Evolutionary conservation across 2,888 invertebrate species (phyloP).

Genomic region (Tromatobia lineatoria): DNA sequence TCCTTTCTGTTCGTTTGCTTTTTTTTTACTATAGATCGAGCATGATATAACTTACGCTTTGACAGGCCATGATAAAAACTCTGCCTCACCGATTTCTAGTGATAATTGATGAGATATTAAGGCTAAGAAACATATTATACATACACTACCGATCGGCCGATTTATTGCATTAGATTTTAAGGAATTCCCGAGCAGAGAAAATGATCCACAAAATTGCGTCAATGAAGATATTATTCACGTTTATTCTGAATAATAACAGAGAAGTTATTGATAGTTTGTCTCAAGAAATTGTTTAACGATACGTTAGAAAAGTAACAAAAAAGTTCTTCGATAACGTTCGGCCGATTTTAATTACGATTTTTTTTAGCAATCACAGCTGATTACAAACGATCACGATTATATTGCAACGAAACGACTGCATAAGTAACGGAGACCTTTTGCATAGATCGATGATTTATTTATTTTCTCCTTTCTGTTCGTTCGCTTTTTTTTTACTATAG

Average conservation of each 20-base stretch:
- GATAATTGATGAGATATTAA: not conserved
- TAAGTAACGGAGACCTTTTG: conserved; percentile 1
- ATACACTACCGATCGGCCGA: not conserved
- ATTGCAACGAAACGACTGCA: not conserved
- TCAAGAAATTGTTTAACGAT: no score
- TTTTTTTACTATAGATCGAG: not conserved
- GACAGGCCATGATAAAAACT: conserved; percentile 3
- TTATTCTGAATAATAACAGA: no score
- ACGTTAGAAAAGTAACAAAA: no score
- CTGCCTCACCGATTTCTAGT: not conserved
- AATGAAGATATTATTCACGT: no score
- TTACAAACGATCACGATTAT: conserved; percentile 10
- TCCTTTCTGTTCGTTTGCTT: not conserved
- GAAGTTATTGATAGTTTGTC: no score
- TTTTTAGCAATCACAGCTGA: conserved; percentile 25
- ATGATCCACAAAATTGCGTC: no score
- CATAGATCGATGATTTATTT: not conserved
- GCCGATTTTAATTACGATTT: no score
- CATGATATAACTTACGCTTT: conserved; percentile 8
- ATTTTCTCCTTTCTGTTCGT: not conserved
- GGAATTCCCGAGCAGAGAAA: not conserved
- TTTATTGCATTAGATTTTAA: no score
- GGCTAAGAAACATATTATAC: not conserved
- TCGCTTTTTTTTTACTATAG: not conserved
- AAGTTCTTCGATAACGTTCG: no score